phyloP scores from a whole-genome alignment of 2,113 vertebrate genomes.

The Pterocles gutturalis region DNA sequence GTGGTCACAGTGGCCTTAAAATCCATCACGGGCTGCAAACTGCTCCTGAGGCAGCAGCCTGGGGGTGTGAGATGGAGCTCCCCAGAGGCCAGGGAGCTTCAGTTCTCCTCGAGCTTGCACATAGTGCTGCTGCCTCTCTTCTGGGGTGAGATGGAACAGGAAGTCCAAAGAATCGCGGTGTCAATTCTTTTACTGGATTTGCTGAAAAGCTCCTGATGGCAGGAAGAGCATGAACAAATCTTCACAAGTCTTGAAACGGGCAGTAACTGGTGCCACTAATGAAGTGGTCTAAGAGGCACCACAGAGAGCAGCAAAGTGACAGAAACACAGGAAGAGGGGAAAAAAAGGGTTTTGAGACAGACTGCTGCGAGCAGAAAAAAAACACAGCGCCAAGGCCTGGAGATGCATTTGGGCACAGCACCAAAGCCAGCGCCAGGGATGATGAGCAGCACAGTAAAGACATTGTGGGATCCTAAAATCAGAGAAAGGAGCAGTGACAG shows the following conservation, averaged over 20 bases:
- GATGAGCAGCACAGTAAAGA: constrained; percentile 59
- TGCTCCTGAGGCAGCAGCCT: not conserved
- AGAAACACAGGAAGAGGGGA: not conserved
- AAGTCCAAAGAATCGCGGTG: not conserved
- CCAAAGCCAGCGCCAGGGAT: constrained; percentile 16
- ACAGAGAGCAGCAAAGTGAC: not conserved
- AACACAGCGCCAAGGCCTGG: not conserved
- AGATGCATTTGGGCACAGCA: not conserved
- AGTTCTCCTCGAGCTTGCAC: not conserved
- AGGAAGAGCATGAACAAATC: constrained; percentile 19
- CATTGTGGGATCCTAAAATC: constrained; percentile 49
- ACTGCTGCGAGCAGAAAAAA: constrained; percentile 1
- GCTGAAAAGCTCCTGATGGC: not conserved
- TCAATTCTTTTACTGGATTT: not conserved
- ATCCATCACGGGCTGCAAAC: not conserved
- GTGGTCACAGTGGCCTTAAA: not conserved
- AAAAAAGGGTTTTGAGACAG: not conserved
- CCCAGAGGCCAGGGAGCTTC: not conserved
- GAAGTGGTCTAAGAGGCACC: constrained; percentile 3
- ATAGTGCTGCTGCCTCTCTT: not conserved
- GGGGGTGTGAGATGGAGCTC: not conserved
- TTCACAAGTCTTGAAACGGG: not conserved
- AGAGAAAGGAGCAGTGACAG: constrained; percentile 49
- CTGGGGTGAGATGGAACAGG: not conserved
- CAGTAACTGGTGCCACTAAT: not conserved